Base-by-base conservation (phyloP, 2,888 invertebrate species). In the Eupithecia inturbata region DNA sequence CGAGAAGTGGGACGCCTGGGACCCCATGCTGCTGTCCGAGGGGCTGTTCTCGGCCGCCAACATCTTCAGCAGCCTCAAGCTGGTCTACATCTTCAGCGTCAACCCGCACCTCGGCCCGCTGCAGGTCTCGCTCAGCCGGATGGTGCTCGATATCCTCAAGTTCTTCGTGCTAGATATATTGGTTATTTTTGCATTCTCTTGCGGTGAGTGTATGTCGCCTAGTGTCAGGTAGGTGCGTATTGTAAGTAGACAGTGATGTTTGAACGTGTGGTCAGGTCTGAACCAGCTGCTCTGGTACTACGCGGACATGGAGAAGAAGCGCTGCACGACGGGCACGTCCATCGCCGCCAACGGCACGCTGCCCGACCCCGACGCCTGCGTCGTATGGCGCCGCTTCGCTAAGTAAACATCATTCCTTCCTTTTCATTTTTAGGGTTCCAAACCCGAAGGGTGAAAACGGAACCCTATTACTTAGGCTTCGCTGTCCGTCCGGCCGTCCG, bases 31-130 rank as follows among this genome's bases (percentile, higher is more conserved):
- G 82, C 89, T 96, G n/a, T 98, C 98, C 36, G 99, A 99, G 92
- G 99, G 98, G 45, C 96, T 99, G 71, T 99, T 99, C 94, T 99
- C 99, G 22, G 99, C 99, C 26, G 99, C 99, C 80, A 99, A 99
- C 94, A 99, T 99, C 92, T 96, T 90, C 95, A 98, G 98, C 92
- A 98, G 98, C 80, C 95, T 99, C 82, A 99, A 99, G 93, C 95
- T 99, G 89, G 99, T 99, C 84, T 99, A 99, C 95, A 99, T 99
- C 92, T 99, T 99, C 95, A 99, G 99, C 82, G 98, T 99, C 73
- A 99, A 99, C 95, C 99, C 99, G 53, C 98, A 99, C 95, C 95
- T 99, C 87, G 99, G 99, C 78, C 99, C 99, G 78, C 95, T 99
- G 82, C 99, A 99, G 95, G 99, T 99, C 77, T 99, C 99, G 1